Evolutionary conservation across 35 echinoderm and acorn worm species (phyloP), one percentile per base, ranked within the genome.

Genomic region (Apostichopus japonicus): DNA sequence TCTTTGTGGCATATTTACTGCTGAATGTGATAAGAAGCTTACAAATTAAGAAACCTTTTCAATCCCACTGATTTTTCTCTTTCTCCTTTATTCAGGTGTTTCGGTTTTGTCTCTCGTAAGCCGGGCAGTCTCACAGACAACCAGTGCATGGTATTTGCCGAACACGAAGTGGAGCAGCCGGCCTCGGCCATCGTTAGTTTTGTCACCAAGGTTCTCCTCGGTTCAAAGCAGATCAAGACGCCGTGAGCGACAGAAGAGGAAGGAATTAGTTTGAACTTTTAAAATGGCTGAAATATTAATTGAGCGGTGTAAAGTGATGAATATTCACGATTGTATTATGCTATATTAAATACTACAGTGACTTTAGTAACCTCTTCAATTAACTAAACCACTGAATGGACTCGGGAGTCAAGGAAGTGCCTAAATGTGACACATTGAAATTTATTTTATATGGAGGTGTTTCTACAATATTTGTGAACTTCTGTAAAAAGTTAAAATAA

Each of bases 121-220:
- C 97, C 97, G 5, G 97, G 97, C 57, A 96, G 94, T 63, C 72
- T 96, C 67, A 96, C 94, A 23, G 96, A 98, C 87, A 98, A 98
- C 80, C 93, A 94, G 87, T 98, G 97, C 56, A 95, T 96, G 71
- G 71, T 98, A 10, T 98, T 98, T 90, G 97, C 97, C 5, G 97
- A 98, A 73, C 94, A 96, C 79, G 97, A 98, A 59, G 82, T 90
- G 24, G 97, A 98, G 56, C 97, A 98, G 53, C 97, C 97, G 54
- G 97, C 97, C 9, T 98, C 97, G 17, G 97, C 97, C 65, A 98
- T 98, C 15, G 97, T 98, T 54, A 96, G 94, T 57, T 98, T 98
- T 88, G 97, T 98, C 25, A 98, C 94, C 84, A 98, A 98, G 83
- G 97, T 98, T 10, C 83, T 98, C 83, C 93, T 98, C 8, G 97